Conservation (phyloP, 2,888 invertebrate species). For the Tiphia femorata region DNA sequence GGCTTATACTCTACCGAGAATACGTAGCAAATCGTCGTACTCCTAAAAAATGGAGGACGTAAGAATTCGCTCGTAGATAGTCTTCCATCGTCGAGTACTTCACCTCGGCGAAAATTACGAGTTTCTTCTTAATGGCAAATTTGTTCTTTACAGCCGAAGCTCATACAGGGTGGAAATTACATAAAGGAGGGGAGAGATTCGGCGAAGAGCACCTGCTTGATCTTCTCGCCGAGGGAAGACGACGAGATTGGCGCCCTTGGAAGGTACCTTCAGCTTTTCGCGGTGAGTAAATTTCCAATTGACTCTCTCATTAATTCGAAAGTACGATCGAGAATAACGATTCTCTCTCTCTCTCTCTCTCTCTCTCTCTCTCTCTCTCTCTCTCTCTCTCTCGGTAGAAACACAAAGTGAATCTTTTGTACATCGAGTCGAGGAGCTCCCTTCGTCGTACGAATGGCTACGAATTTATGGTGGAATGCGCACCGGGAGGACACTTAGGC, state of each 20-base stretch:
- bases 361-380: not conserved
- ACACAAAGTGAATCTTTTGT: slow-evolving; percentile 82
- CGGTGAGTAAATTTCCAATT: slow-evolving; percentile 70
- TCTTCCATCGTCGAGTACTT: too few relatives aligned
- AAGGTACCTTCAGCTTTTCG: slow-evolving; percentile 88
- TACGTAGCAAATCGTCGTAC: too few relatives aligned
- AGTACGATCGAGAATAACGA: not conserved
- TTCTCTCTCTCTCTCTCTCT: not conserved
- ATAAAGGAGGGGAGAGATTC: slow-evolving; percentile 85
- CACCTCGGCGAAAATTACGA: not conserved
- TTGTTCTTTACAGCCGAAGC: slow-evolving; percentile 76
- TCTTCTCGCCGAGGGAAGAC: slow-evolving; percentile 87
- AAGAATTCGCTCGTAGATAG: not conserved
- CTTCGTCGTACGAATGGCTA: slow-evolving; percentile 81
- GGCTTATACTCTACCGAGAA: not conserved
- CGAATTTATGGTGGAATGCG: slow-evolving; percentile 96
- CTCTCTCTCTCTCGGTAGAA: slow-evolving; percentile 52
- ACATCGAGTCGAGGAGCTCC: slow-evolving; percentile 95
- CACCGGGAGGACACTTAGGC: slow-evolving; percentile 82
- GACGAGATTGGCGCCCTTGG: slow-evolving; percentile 91
- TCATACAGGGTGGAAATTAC: slow-evolving; percentile 86
- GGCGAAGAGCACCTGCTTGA: slow-evolving; percentile 82
- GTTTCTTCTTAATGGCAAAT: not conserved
- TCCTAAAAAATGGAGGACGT: not conserved
- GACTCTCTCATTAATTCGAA: not conserved